Percentiles rank a stretch among this genome's conserved stretches.
These are phyloP conservation scores for Pelmatolapia mariae DNA, from an alignment of 2,113 vertebrate species.

Conservation along the genomic window DNA sequence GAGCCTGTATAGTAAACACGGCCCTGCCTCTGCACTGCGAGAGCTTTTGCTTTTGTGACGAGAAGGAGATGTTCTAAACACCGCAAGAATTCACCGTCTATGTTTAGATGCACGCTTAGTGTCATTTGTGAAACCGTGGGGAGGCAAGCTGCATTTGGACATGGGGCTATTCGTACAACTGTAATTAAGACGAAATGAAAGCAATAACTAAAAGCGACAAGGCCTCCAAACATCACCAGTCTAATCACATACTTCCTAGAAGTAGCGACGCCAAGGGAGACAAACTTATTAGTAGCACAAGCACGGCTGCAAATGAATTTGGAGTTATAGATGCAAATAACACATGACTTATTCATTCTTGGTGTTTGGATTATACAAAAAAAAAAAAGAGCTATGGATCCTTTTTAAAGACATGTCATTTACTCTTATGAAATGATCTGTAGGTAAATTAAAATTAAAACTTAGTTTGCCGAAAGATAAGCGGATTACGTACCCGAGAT, in stretches of 20 bases:
- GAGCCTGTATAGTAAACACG: slow-evolving; percentile 19
- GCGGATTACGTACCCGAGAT: background rate
- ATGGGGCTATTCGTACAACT: slow-evolving; percentile 21
- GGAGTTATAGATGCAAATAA: slow-evolving; percentile 26
- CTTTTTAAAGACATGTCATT: background rate
- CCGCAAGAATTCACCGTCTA: slow-evolving; percentile 28
- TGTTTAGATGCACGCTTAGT: slow-evolving; percentile 34
- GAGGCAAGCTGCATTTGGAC: slow-evolving; percentile 10
- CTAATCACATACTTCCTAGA: slow-evolving; percentile 50
- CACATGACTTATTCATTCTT: slow-evolving; percentile 12
- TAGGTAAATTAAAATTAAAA: background rate
- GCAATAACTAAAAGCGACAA: slow-evolving; percentile 51
- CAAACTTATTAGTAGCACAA: slow-evolving; percentile 39
- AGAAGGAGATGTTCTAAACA: slow-evolving; percentile 6
- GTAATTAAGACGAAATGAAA: slow-evolving; percentile 56
- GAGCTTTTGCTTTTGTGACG: background rate
- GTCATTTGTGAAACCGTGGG: slow-evolving; percentile 16
- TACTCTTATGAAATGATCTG: background rate
- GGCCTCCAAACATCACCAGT: slow-evolving; percentile 42
- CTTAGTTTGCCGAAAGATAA: background rate
- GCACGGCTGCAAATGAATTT: background rate
- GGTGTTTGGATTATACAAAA: background rate
- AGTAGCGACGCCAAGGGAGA: slow-evolving; percentile 36
- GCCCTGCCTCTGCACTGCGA: background rate
- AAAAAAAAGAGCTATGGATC: background rate